Percentiles rank a stretch among this genome's conserved stretches.
phyloP scores from a whole-genome alignment of 2,113 vertebrate species.

The Crotalus viridis region DNA sequence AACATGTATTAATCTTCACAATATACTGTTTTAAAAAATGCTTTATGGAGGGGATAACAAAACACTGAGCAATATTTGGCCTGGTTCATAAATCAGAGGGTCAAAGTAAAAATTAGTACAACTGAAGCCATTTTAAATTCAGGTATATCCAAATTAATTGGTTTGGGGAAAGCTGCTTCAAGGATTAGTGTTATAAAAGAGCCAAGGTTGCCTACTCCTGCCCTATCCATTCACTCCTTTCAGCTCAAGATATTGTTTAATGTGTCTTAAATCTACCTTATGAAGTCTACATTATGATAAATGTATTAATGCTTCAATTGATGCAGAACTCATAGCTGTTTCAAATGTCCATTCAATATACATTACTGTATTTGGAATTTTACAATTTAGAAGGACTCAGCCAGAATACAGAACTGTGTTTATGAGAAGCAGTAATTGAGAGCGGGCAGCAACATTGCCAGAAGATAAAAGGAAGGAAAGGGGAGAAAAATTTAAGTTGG shows the following conservation, averaged over 20 bases:
- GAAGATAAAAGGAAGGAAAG: not conserved
- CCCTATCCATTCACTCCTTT: not conserved
- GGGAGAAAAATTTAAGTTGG: not conserved
- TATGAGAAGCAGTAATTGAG: not conserved
- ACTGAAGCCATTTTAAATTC: not conserved
- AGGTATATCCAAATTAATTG: not conserved
- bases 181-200: not conserved
- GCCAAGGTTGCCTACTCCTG: too few species aligned
- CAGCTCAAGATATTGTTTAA: not conserved
- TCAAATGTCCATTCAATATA: not conserved
- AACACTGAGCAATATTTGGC: not conserved
- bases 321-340: not conserved
- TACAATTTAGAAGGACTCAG: not conserved
- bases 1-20: not conserved
- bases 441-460: not conserved
- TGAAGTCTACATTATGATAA: not conserved
- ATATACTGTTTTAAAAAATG: not conserved
- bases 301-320: not conserved
- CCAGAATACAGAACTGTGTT: not conserved
- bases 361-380: not conserved
- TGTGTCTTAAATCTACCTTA: not conserved
- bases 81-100: not conserved
- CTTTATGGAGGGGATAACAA: not conserved
- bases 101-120: not conserved
- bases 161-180: not conserved